Evolutionary conservation across 2,113 vertebrate species (phyloP).

Genomic region (Camelus bactrianus): DNA sequence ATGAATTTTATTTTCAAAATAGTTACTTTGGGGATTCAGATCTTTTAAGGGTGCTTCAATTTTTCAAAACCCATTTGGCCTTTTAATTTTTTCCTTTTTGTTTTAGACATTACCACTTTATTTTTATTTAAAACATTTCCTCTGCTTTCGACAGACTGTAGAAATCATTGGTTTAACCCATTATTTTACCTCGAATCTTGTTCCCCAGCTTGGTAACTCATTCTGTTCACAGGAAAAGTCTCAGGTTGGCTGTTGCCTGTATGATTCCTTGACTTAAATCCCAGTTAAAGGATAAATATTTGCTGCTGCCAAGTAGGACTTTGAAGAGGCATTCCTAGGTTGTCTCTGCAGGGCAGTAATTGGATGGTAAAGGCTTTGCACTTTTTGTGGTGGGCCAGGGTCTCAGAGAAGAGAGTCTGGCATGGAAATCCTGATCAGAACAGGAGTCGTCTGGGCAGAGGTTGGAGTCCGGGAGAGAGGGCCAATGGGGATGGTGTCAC

Average conservation of each 20-base stretch:
- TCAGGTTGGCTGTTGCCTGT: background rate
- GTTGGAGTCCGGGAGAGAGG: background rate
- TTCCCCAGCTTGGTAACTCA: background rate
- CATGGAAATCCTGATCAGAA: background rate
- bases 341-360: rapidly evolving
- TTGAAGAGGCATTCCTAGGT: background rate
- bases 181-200: background rate
- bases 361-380: background rate
- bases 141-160: background rate
- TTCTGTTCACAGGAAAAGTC: background rate
- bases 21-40: background rate
- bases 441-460: background rate
- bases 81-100: background rate
- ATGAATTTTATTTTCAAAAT: background rate
- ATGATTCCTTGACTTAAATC: background rate
- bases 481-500: background rate
- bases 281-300: background rate
- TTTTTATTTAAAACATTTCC: background rate
- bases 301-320: background rate
- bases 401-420: background rate
- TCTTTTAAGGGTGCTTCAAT: background rate
- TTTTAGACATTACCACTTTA: background rate
- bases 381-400: background rate
- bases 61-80: background rate
- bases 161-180: background rate